phyloP scores from a whole-genome alignment of 2,888 invertebrate genomes.

The Esperia sulphurella region DNA sequence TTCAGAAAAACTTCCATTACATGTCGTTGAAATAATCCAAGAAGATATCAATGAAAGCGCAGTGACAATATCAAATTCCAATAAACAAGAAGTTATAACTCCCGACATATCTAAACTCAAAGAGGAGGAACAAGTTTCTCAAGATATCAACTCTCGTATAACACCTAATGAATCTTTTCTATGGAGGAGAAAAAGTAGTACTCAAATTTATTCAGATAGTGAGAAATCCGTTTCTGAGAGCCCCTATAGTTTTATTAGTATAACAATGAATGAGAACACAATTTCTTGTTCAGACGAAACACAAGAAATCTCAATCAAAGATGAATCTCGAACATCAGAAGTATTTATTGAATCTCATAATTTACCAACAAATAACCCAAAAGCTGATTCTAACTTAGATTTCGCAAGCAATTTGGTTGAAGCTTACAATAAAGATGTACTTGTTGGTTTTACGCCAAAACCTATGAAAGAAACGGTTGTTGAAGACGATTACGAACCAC shows the following conservation, averaged over 20 bases:
- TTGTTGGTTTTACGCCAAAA: constrained; percentile 54
- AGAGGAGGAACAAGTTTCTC: constrained; percentile 33
- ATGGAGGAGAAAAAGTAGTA: constrained; percentile 76
- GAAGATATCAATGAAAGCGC: constrained; percentile 56
- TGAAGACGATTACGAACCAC: constrained; percentile 70
- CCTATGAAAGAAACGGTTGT: constrained; percentile 36
- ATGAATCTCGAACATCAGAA: constrained; percentile 34
- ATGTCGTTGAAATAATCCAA: constrained; percentile 69
- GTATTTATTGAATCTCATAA: constrained; percentile 9
- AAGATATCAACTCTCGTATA: constrained; percentile 56
- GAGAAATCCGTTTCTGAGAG: constrained; percentile 55
- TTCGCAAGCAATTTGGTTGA: constrained; percentile 69
- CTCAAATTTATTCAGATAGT: constrained; percentile 56
- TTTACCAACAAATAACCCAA: constrained; percentile 17
- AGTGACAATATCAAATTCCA: constrained; percentile 16
- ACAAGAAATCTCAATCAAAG: constrained; percentile 30
- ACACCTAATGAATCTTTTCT: constrained; percentile 84
- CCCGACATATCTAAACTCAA: constrained; percentile 14
- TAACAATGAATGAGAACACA: constrained; percentile 43
- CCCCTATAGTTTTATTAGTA: constrained; percentile 53
- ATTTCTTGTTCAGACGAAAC: constrained; percentile 33
- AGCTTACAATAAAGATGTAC: constrained; percentile 65
- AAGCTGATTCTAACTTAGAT: constrained; percentile 46
- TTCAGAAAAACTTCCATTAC: constrained; percentile 61
- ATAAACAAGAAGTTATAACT: constrained; percentile 8